Evolutionary conservation across 2,797 vertebrate species (phyloP), one percentile per base, ranked within the genome.

Genomic region (Nothura maculosa): DNA sequence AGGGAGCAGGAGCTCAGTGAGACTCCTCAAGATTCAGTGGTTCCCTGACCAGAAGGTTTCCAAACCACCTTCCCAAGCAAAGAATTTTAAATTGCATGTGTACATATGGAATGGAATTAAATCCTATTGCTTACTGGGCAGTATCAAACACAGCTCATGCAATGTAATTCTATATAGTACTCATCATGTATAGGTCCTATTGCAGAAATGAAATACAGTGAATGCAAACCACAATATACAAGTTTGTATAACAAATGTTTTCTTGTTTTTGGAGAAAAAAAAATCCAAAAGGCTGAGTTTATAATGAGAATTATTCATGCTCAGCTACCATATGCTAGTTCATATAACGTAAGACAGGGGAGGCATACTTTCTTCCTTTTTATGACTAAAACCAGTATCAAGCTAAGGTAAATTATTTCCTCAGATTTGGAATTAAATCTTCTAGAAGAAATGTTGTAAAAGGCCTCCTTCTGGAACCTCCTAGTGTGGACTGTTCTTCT

Each of bases 361-460:
- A 67, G 12, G 27, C 32, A 54, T 0, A 60, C 60, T 82, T 75
- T 64, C 40, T 66, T 84, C 54, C 57, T 47, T 66, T 36, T 45
- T 50, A n/a, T 11, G 20, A 67, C 36, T 80, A 47, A 87, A 83
- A 32, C 0, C 19, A n/a, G 5, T 57, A 47, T 70, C 43, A 27
- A 30, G 36, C 14, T 55, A 78, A 45, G 42, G 42, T 67, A 47
- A 47, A 16, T 64, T 9, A 32, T 79, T 80, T 45, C 28, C 79
- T 76, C 27, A 61, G n/a, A 69, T 69, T 73, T 45, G 64, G 50
- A 69, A 69, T 34, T 80, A 75, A 17, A 38, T 64, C 74, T 77
- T 66, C n/a, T 60, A 9, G 40, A 73, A 1, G 30, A 45, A 61
- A 17, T 61, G 11, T 40, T 73, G 20, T 40, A 73, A 43, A 54